Evolutionary conservation across 1,140 invertebrate genomes (phyloP), one percentile per base, ranked within the genome.

Genomic region (Aphis craccivora): DNA sequence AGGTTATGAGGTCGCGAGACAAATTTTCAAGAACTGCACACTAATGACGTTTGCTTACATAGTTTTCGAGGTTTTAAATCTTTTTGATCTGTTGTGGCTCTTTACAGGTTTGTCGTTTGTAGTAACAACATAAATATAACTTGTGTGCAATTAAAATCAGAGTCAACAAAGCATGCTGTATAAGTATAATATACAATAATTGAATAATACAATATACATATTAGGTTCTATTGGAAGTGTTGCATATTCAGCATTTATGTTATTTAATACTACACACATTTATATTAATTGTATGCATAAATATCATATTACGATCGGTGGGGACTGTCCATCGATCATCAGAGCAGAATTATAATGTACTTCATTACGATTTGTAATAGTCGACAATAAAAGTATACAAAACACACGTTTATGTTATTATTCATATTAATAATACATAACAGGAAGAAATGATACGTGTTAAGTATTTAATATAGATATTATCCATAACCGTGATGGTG

Each of bases 1-100:
- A 23, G 83, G 83, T 84, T 45, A 87, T n/a, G 43, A 87, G 84
- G 84, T 48, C 84, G 84, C 84, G 84, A 87, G 40, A 87, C 43
- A 87, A n/a, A 87, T 87, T 87, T 87, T 87, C 30, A 87, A 48
- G 84, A 87, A 87, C 30, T 20, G 84, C 84, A 45, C 43, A 45
- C 43, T 87, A 86, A 87, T 87, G 43, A 87, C 35, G 81, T 83
- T 83, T 45, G 43, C 25, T 87, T 45, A 45, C 9, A 23, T n/a
- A 18, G 84, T 45, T 45, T 87, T 30, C 14, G 43, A 87, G 84
- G 14, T n/a, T 45, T 87, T 48, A 87, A 87, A 87, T 45, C 18
- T 18, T n/a, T 35, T 35, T 87, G 43, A 45, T 25, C 83, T 30
- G 30, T 83, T 83, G 35, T 83, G 23, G 22, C 22, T 23, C 81